Conservation (phyloP, 2,113 vertebrate species). For the Hystrix cristata region DNA sequence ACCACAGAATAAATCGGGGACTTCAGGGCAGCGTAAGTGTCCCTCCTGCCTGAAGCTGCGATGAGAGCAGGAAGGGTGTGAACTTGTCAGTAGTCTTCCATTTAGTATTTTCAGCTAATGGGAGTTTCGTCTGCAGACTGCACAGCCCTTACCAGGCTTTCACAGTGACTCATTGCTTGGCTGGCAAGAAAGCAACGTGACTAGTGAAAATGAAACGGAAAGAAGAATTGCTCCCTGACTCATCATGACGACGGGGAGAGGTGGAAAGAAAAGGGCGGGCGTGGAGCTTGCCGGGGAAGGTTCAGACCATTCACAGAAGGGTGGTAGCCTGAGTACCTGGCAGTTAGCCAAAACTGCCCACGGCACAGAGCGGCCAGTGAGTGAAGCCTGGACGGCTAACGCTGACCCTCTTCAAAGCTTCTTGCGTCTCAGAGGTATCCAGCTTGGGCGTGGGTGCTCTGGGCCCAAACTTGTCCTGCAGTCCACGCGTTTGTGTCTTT, state of each 20-base stretch:
- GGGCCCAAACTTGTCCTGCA: background rate
- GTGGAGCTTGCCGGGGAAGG: background rate
- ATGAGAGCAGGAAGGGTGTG: background rate
- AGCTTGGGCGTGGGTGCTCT: accelerated
- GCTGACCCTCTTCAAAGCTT: too few species aligned
- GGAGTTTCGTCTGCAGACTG: background rate
- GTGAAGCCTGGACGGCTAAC: background rate
- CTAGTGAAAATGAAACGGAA: slow-evolving; percentile 29
- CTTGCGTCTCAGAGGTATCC: background rate
- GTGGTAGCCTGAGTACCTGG: accelerated
- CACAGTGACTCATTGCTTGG: background rate
- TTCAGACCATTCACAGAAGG: background rate
- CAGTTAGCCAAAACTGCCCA: background rate
- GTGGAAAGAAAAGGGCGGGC: background rate
- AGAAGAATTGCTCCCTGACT: background rate
- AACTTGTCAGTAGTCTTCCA: background rate
- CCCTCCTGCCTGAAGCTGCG: background rate
- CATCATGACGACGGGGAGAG: background rate
- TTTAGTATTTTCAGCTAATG: background rate
- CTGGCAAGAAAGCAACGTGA: background rate
- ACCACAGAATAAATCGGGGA: background rate
- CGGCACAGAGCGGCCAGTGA: background rate
- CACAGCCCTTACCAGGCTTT: background rate
- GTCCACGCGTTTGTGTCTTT: background rate
- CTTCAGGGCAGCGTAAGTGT: background rate